phyloP scores from a whole-genome alignment of 2,888 invertebrate genomes.

The Lycophotia porphyrea region DNA sequence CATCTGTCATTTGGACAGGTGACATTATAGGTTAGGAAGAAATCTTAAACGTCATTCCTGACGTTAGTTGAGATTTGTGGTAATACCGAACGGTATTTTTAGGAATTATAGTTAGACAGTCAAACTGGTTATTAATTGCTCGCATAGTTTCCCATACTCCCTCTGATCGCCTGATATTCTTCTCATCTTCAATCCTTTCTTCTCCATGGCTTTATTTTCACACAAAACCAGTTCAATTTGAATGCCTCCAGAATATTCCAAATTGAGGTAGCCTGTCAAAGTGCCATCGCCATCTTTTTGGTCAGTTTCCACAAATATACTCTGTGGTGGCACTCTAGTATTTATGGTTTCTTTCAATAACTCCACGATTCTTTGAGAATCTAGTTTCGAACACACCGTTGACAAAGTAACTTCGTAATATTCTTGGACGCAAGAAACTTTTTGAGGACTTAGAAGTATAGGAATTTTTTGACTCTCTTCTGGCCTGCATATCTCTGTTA shows the following conservation, averaged over 20 bases:
- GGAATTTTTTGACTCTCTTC: conserved; percentile 79
- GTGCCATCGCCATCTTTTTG: conserved; percentile 77
- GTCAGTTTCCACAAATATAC: conserved; percentile 87
- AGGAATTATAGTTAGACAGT: conserved; percentile 90
- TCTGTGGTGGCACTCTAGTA: conserved; percentile 93
- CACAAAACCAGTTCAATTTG: conserved; percentile 96
- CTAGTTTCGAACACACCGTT: conserved; percentile 94
- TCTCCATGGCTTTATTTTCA: conserved; percentile 93
- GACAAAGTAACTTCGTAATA: conserved; percentile 94
- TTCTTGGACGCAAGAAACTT: conserved; percentile 84
- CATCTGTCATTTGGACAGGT: conserved; percentile 19
- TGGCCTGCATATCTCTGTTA: conserved; percentile 83
- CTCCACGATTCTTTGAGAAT: conserved; percentile 94
- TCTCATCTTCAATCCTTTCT: conserved; percentile 95
- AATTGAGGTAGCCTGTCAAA: conserved; percentile 90
- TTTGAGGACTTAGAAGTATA: conserved; percentile 83
- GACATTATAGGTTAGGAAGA: conserved; percentile 6
- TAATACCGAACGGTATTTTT: conserved; percentile 18
- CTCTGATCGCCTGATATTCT: conserved; percentile 96
- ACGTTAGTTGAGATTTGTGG: conserved; percentile 3
- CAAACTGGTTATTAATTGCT: conserved; percentile 96
- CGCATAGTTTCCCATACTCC: conserved; percentile 96
- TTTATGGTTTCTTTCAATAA: conserved; percentile 95
- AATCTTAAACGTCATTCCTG: conserved; percentile 15
- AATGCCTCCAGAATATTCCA: conserved; percentile 95